These are phyloP conservation scores for Sebastes itinus DNA, from an alignment of 2,797 vertebrate genomes.

Conservation along the genomic window DNA sequence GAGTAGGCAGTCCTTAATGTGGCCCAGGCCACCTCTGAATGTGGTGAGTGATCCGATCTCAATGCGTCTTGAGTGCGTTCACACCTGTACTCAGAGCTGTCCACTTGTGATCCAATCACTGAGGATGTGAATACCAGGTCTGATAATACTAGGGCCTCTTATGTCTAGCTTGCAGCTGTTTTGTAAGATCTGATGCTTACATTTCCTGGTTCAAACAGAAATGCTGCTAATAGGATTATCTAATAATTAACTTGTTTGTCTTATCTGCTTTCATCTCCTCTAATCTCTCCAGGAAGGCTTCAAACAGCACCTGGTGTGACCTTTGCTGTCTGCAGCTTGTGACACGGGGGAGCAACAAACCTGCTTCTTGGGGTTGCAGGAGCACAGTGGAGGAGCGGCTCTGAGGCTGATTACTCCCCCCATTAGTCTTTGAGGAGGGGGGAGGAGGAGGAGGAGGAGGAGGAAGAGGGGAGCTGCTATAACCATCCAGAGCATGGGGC, in stretches of 20 bases:
- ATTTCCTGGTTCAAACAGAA: not conserved
- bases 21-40: too few species aligned
- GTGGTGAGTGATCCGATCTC: too few species aligned
- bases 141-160: too few species aligned
- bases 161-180: not conserved
- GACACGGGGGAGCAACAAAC: conserved; percentile 19
- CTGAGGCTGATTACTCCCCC: conserved; percentile 70
- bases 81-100: too few species aligned
- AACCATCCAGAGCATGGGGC: conserved; percentile 89
- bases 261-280: conserved; percentile 52
- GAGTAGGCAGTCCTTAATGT: too few species aligned
- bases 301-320: conserved; percentile 44
- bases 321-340: conserved; percentile 55
- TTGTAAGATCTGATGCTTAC: not conserved
- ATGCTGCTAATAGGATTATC: not conserved
- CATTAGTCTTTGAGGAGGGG: conserved; percentile 67
- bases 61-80: too few species aligned
- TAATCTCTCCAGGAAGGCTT: conserved; percentile 73
- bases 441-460: conserved; percentile 39
- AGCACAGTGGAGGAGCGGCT: conserved; percentile 61
- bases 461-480: conserved; percentile 41
- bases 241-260: conserved; percentile 47
- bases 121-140: too few species aligned
- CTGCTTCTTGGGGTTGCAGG: conserved; percentile 44
- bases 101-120: too few species aligned